phyloP scores from a whole-genome alignment of 2,888 invertebrate species.

The Unio delphinus region DNA sequence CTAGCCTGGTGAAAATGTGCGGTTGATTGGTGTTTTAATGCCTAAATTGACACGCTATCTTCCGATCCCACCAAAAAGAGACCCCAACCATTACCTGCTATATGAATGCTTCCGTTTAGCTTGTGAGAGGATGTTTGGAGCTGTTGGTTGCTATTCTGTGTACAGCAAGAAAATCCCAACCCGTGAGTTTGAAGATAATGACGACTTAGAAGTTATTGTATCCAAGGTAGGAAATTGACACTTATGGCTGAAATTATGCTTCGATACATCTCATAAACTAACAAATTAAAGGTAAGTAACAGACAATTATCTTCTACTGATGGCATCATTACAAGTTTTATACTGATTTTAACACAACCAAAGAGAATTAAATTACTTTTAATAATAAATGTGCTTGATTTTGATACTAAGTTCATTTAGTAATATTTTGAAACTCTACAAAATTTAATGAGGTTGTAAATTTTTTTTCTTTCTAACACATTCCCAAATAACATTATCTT shows the following conservation, averaged over 20 bases:
- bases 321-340: too few relatives aligned
- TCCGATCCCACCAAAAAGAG: constrained; percentile 29
- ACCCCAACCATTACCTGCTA: constrained; percentile 35
- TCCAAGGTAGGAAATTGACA: constrained; percentile 26
- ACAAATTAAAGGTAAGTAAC: neutral
- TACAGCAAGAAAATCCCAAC: constrained; percentile 45
- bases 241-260: neutral
- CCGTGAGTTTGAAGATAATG: constrained; percentile 32
- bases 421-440: too few relatives aligned
- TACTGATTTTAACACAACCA: too few relatives aligned
- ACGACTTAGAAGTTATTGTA: constrained; percentile 29
- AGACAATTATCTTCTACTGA: too few relatives aligned
- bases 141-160: constrained; percentile 46
- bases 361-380: too few relatives aligned
- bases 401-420: too few relatives aligned
- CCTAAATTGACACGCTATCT: constrained; percentile 41
- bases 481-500: too few relatives aligned
- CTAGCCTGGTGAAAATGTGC: constrained; percentile 39
- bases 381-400: too few relatives aligned
- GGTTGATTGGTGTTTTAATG: constrained; percentile 47
- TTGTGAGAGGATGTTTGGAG: constrained; percentile 60
- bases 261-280: neutral
- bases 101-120: constrained; percentile 52
- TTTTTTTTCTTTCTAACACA: too few relatives aligned
- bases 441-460: too few relatives aligned